Evolutionary conservation across 2,888 invertebrate genomes (phyloP), one percentile per base, ranked within the genome.

Genomic region (Eupeodes latifasciatus): DNA sequence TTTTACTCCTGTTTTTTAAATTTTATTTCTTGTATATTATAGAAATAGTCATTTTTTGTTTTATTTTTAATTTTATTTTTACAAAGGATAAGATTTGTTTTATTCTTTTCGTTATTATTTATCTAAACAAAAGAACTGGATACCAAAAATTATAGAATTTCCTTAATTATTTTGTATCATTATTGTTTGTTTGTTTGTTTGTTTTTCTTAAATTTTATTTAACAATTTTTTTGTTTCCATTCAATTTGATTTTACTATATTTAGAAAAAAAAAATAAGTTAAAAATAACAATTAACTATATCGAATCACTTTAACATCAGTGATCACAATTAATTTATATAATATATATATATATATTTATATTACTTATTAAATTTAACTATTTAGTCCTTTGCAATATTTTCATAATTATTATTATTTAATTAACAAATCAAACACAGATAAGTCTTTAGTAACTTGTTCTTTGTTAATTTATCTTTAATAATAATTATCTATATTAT

Each of bases 131-230:
- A 49, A 85, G 76, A 85, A 64, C 16, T 76, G 57, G 82, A 83
- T 87, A 87, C 83, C 83, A 87, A 85, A 75, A 87, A 80, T 53
- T 79, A 80, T 83, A 72, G 49, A 34, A 72, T 80, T 83, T 59
- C 2, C 16, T 80, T 59, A 76, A 6, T 76, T 77, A 67, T 66
- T 76, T 83, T 80, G 59, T 72, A 83, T 77, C 27, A 47, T 87
- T 77, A 84, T 80, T 87, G 49, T 84, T 87, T 62, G 51, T 69
- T 78, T 62, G 51, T 69, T 78, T 81, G 51, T 64, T 72, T 75
- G 72, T 19, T 27, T 2, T 14, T 64, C 72, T 67, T 62, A 78
- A 76, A 81, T 77, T 40, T 64, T 80, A 55, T 76, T 57, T 44
- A 72, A 72, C 72, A 72, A 44, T 57, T 14, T 14, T 19, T 64